A percentile compares a stretch with the other conserved stretches of the same genome.
phyloP scores from a whole-genome alignment of 2,888 invertebrate genomes.

The Apamea crenata region DNA sequence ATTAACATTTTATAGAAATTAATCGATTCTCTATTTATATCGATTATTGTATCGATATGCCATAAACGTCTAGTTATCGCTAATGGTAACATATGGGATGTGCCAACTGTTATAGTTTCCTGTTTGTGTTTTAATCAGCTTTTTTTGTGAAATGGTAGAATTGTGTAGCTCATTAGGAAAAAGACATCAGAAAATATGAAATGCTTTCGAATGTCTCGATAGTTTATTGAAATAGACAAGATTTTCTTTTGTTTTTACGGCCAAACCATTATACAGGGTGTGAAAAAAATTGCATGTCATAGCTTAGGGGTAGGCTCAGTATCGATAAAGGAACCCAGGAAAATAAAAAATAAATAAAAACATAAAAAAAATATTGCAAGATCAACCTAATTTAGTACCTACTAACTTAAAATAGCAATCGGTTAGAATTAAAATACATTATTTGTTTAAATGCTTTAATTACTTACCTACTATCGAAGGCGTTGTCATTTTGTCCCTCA shows the following conservation, averaged over 20 bases:
- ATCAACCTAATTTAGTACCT: no score
- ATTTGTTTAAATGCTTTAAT: no score
- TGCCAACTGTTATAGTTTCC: constrained; percentile 81
- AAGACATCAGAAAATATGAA: background rate
- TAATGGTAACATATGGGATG: constrained; percentile 87
- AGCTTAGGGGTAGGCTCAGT: no score
- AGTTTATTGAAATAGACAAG: no score
- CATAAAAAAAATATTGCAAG: no score
- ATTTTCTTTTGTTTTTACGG: background rate
- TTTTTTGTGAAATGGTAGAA: constrained; percentile 71
- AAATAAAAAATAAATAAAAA: no score
- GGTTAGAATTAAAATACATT: no score
- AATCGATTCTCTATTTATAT: constrained; percentile 86
- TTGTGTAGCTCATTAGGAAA: constrained; percentile 64
- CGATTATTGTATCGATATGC: constrained; percentile 81
- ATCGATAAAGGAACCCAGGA: no score
- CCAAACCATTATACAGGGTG: background rate
- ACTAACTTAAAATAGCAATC: no score
- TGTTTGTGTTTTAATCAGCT: constrained; percentile 82
- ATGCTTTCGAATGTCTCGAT: background rate
- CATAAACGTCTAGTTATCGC: constrained; percentile 87
- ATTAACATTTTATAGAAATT: constrained; percentile 88
- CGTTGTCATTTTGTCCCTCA: no score
- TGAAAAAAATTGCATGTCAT: no score
- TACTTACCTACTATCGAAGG: no score